Percentiles rank a stretch among this genome's conserved stretches.
Conservation (phyloP, 2,113 vertebrate species). For the Labrus mixtus region DNA sequence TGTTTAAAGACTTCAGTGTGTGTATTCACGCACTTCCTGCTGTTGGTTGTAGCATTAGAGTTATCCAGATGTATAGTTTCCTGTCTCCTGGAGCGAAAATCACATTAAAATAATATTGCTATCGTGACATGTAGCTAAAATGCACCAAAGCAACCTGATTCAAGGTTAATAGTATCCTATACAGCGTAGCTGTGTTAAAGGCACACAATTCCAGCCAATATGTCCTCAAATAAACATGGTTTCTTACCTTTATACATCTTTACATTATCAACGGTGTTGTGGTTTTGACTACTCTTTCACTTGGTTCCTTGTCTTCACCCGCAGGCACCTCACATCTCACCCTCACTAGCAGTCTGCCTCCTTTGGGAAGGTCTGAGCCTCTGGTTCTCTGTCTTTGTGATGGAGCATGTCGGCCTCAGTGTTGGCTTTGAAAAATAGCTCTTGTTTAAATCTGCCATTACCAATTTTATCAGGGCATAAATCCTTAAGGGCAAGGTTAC, state of each 20-base stretch:
- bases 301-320: constrained; percentile 10
- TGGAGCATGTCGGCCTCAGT: constrained; percentile 33
- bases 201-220: too few relatives aligned
- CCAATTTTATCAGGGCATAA: constrained; percentile 15
- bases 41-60: neutral
- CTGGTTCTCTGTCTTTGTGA: constrained; percentile 47
- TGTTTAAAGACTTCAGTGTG: neutral
- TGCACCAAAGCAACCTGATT: neutral
- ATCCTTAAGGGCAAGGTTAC: constrained; percentile 27
- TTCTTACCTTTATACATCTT: constrained; percentile 10
- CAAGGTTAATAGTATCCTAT: neutral
- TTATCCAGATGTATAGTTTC: neutral
- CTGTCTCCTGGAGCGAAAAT: neutral
- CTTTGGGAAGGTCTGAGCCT: constrained; percentile 34
- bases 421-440: constrained; percentile 55
- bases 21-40: neutral
- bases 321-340: constrained; percentile 13
- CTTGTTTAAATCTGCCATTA: constrained; percentile 46
- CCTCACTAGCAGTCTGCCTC: constrained; percentile 12
- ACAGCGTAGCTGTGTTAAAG: neutral
- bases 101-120: neutral
- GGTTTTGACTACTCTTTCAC: constrained; percentile 20
- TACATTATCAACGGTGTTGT: constrained; percentile 6
- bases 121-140: neutral
- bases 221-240: neutral